phyloP scores from a whole-genome alignment of 2,797 vertebrate genomes.

The Buceros bicornis region DNA sequence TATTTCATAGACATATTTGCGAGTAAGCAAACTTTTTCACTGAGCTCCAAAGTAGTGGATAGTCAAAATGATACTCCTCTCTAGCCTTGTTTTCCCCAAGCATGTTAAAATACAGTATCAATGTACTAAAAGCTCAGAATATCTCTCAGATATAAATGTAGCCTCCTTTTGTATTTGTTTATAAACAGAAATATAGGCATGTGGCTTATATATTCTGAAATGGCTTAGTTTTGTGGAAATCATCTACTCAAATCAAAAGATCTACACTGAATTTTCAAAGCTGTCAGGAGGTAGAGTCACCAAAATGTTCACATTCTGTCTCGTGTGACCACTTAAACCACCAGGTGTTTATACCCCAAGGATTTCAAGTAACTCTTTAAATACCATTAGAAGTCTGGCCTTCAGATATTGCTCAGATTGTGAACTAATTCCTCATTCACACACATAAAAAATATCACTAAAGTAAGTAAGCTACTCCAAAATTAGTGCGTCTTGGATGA shows the following conservation, averaged over 20 bases:
- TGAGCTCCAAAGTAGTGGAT: background rate
- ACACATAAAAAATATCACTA: background rate
- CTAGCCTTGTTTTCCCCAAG: background rate
- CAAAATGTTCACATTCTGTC: background rate
- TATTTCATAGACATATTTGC: background rate
- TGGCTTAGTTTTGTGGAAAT: background rate
- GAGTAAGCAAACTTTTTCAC: background rate
- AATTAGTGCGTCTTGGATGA: background rate
- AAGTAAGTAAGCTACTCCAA: background rate
- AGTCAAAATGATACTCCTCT: background rate
- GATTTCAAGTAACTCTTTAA: background rate
- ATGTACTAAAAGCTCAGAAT: background rate
- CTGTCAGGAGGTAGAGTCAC: background rate
- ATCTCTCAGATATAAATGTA: background rate
- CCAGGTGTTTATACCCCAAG: background rate
- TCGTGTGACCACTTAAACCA: background rate
- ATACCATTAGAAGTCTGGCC: background rate
- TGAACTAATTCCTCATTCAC: background rate
- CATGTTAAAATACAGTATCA: background rate
- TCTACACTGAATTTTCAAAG: background rate
- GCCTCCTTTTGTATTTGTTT: background rate
- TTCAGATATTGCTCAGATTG: background rate
- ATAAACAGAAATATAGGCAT: background rate
- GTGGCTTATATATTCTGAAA: background rate
- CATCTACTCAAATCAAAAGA: background rate